Evolutionary conservation across 92 coral and sea anemone genomes (phyloP).

Genomic region (Parazoanthus atlanticus): DNA sequence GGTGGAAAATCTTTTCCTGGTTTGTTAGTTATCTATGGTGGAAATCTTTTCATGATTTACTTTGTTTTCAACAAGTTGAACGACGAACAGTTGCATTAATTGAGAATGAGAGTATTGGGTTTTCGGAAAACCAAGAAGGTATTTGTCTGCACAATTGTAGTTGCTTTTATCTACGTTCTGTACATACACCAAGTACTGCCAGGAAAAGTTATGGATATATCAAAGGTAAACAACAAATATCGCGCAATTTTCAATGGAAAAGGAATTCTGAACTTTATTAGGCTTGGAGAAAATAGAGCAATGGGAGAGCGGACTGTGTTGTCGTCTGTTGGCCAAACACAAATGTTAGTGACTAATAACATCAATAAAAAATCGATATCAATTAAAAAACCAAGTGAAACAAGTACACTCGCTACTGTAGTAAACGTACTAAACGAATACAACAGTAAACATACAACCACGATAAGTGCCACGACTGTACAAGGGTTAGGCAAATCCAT

Average conservation of each 20-base stretch:
- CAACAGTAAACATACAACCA: not conserved
- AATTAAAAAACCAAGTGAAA: not conserved
- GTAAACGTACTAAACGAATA: not conserved
- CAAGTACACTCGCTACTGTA: not conserved
- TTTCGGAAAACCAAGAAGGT: not conserved
- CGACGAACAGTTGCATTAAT: not conserved
- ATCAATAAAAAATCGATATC: not conserved
- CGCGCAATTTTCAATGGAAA: not conserved
- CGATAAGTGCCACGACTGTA: not conserved
- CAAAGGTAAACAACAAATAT: conserved; percentile 13
- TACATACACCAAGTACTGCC: not conserved
- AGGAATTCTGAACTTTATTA: conserved; percentile 9
- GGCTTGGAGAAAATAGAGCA: not conserved
- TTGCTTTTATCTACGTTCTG: conserved; percentile 11
- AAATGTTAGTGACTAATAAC: not conserved
- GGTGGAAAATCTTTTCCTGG: not conserved
- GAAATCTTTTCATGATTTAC: not conserved
- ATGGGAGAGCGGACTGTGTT: not conserved
- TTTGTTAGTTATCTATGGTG: not conserved
- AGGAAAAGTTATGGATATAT: not conserved
- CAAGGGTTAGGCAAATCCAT: not conserved
- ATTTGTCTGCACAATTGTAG: not conserved
- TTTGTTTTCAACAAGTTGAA: conserved; percentile 7
- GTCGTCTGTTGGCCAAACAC: not conserved
- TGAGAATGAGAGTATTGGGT: conserved; percentile 29